Percentiles rank a stretch among this genome's conserved stretches.
Conservation (phyloP, 2,113 vertebrate genomes). For the Ptilorrhoa leucosticta region DNA sequence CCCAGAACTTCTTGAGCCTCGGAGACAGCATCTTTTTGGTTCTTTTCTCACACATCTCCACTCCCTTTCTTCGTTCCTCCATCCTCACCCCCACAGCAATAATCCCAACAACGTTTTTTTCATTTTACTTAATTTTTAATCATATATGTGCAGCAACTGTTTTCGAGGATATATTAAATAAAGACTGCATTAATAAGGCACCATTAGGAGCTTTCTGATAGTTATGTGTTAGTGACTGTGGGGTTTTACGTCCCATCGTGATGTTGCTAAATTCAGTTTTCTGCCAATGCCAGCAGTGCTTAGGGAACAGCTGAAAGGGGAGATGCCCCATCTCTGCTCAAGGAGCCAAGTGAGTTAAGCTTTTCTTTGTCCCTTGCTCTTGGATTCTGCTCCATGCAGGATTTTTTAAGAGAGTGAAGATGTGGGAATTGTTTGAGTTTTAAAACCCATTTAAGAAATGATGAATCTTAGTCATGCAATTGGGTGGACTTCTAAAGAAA, state of each 20-base stretch:
- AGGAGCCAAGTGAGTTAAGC: not conserved
- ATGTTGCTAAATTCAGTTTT: not conserved
- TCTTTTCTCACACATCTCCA: not conserved
- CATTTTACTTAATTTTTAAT: not conserved
- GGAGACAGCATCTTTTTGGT: not conserved
- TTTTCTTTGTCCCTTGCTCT: not conserved
- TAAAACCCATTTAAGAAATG: not conserved
- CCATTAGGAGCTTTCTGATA: not conserved
- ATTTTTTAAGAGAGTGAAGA: not conserved
- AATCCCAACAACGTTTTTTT: not conserved
- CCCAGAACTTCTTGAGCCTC: not conserved
- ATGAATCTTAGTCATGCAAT: not conserved
- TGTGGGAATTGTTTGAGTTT: conserved; percentile 13
- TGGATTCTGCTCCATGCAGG: not conserved
- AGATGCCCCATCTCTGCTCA: not conserved
- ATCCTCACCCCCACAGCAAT: not conserved
- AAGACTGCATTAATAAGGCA: not conserved
- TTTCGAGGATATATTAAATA: not conserved
- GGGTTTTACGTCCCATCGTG: not conserved
- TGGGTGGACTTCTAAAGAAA: not conserved
- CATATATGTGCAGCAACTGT: not conserved
- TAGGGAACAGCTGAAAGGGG: not conserved
- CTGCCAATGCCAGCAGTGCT: not conserved
- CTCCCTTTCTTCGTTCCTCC: not conserved
- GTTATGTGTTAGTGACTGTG: not conserved